These are phyloP conservation scores for Hippotragus niger DNA, from an alignment of 2,113 vertebrate genomes.

Conservation along the genomic window DNA sequence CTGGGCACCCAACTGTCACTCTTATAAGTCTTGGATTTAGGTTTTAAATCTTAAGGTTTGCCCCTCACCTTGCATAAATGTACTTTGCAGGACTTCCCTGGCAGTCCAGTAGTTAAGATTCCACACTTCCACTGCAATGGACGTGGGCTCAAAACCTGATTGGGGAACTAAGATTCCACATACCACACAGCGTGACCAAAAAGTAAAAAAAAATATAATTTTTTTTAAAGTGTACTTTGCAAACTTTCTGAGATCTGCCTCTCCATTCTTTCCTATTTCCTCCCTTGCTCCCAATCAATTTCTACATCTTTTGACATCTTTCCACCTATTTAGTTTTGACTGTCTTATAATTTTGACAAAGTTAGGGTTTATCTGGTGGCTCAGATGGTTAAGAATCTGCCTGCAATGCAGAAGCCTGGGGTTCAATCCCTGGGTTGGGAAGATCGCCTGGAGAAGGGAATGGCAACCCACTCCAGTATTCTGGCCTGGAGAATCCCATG, in stretches of 20 bases:
- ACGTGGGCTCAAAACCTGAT: neutral
- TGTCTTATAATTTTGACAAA: neutral
- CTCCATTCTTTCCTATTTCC: neutral
- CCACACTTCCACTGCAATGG: neutral
- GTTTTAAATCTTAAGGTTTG: neutral
- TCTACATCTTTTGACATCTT: neutral
- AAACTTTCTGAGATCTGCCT: neutral
- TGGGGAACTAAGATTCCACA: neutral
- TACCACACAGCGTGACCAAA: neutral
- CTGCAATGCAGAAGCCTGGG: neutral
- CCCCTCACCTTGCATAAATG: neutral
- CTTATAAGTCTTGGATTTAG: neutral
- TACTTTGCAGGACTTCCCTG: neutral
- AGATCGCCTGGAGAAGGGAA: neutral
- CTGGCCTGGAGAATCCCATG: neutral
- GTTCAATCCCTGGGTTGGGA: neutral
- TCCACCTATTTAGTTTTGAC: neutral
- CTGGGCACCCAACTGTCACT: neutral
- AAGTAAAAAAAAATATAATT: neutral
- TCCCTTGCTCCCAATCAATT: neutral
- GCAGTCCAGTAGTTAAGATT: neutral
- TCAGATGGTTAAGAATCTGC: neutral
- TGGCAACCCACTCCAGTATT: neutral
- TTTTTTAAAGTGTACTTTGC: neutral
- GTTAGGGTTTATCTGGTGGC: neutral